Conservation (phyloP, 2,888 invertebrate genomes). For the Temnothorax unifasciatus region DNA sequence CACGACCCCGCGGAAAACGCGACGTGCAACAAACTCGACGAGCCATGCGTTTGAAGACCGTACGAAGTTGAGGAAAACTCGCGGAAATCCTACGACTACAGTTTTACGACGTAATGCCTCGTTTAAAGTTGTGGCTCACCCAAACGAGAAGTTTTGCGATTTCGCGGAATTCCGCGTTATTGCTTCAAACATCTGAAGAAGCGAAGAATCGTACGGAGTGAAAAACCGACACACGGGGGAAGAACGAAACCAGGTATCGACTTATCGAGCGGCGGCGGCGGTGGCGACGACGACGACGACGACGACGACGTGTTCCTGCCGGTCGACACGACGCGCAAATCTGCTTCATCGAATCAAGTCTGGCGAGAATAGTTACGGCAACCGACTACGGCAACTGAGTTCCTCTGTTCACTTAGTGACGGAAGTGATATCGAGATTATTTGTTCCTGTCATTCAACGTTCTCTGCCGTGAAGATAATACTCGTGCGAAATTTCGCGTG, state of each 20-base stretch:
- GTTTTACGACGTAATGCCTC: background rate
- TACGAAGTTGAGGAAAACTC: constrained; percentile 23
- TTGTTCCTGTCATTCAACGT: background rate
- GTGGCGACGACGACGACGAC: background rate
- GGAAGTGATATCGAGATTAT: constrained; percentile 26
- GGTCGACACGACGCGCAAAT: constrained; percentile 31
- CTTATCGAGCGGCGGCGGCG: constrained; percentile 33
- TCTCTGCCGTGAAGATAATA: constrained; percentile 2
- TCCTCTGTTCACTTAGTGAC: constrained; percentile 23
- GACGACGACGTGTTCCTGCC: constrained; percentile 27
- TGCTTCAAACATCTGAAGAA: constrained; percentile 17
- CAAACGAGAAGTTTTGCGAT: constrained; percentile 7
- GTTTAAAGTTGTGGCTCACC: constrained; percentile 20
- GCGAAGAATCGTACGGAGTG: background rate
- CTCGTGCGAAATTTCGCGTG: background rate
- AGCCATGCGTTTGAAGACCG: background rate
- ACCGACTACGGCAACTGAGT: background rate
- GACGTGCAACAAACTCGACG: background rate
- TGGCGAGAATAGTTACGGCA: constrained; percentile 24
- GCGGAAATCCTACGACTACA: constrained; percentile 9
- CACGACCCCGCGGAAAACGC: background rate
- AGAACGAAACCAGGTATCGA: constrained; percentile 28
- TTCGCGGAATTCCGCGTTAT: background rate
- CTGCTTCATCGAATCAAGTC: constrained; percentile 38
- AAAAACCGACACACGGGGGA: background rate